Conservation (phyloP, 2,797 vertebrate genomes). For the Ctenochaetus hawaiiensis region DNA sequence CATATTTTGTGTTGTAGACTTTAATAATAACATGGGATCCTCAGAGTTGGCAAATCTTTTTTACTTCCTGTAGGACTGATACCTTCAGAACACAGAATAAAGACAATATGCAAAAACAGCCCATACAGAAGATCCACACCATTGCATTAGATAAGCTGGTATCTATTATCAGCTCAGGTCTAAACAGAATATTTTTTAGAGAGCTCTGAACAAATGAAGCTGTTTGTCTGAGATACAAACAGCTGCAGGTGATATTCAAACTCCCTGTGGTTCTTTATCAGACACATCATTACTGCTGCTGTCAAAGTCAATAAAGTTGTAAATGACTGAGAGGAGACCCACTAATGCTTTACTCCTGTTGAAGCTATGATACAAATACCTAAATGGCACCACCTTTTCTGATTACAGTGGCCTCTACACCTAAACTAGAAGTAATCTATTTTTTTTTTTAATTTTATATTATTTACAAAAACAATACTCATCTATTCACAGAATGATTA, state of each 20-base stretch:
- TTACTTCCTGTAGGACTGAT: neutral
- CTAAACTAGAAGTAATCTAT: slow-evolving; percentile 64
- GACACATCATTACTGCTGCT: slow-evolving; percentile 4
- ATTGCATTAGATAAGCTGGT: neutral
- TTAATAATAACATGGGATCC: neutral
- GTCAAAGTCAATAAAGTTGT: neutral
- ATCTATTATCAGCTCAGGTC: neutral
- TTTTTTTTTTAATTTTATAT: slow-evolving; percentile 20
- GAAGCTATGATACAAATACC: slow-evolving; percentile 55
- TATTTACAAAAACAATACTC: slow-evolving; percentile 62
- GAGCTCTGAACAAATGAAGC: slow-evolving; percentile 11
- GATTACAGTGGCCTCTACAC: slow-evolving; percentile 54
- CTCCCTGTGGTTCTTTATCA: slow-evolving; percentile 7
- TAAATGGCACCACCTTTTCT: slow-evolving; percentile 49
- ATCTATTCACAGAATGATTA: slow-evolving; percentile 63
- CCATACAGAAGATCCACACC: neutral
- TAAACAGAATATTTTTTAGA: slow-evolving; percentile 17
- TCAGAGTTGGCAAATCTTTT: neutral
- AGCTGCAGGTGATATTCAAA: slow-evolving; percentile 19
- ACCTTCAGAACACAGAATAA: neutral
- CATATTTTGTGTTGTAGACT: neutral
- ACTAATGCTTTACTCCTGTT: slow-evolving; percentile 24
- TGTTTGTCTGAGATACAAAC: slow-evolving; percentile 5
- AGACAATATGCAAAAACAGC: neutral
- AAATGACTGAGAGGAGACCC: slow-evolving; percentile 26